Evolutionary conservation across 2,797 vertebrate genomes (phyloP).

Genomic region (Etheostoma nigrum): DNA sequence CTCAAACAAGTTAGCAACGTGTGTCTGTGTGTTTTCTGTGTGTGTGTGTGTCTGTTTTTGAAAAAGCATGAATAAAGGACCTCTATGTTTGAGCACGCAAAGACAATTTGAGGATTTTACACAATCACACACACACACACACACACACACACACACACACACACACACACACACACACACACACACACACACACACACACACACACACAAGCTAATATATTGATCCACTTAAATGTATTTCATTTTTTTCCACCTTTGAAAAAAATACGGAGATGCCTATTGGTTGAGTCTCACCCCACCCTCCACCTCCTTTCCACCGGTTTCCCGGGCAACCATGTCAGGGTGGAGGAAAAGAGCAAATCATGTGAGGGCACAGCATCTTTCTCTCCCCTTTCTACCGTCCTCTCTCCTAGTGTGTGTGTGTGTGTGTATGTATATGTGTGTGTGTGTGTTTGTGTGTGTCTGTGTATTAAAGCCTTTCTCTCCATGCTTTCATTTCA

Average conservation of each 20-base stretch:
- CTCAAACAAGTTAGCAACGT: conserved; percentile 5
- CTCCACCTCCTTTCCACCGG: conserved; percentile 70
- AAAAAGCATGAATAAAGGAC: conserved; percentile 16
- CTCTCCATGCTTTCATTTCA: conserved; percentile 71
- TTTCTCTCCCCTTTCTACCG: conserved; percentile 43
- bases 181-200: not conserved
- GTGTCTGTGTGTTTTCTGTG: not conserved
- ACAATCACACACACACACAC: conserved; percentile 33
- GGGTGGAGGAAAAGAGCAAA: conserved; percentile 85
- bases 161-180: too few relatives aligned
- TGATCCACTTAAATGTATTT: conserved; percentile 56
- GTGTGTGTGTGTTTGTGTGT: conserved; percentile 12
- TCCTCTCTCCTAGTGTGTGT: conserved; percentile 41
- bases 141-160: not conserved
- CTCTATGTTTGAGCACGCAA: conserved; percentile 33
- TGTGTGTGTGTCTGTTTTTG: not conserved
- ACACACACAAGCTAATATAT: conserved; percentile 26
- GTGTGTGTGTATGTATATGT: conserved; percentile 11
- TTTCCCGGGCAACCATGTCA: conserved; percentile 86
- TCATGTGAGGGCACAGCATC: conserved; percentile 85
- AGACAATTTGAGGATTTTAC: conserved; percentile 35
- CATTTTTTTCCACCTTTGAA: conserved; percentile 57
- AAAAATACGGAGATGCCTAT: conserved; percentile 70
- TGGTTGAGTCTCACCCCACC: conserved; percentile 64
- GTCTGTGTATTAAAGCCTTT: conserved; percentile 68